Conservation (phyloP, 2,797 vertebrate species). For the Pangasius mekongensis region DNA sequence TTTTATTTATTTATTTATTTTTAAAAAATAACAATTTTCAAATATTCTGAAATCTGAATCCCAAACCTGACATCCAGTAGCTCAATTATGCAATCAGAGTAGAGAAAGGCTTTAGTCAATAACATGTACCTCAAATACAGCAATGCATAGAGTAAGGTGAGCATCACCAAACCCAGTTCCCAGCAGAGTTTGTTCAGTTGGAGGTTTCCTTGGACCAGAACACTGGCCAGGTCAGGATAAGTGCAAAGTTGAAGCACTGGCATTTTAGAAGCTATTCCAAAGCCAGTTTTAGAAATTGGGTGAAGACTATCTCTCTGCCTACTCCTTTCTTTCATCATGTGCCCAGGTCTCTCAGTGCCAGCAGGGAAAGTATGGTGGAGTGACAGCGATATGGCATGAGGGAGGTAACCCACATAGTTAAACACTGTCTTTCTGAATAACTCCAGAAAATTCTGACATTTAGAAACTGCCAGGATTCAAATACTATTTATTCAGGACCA, state of each 20-base stretch:
- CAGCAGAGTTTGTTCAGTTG: constrained; percentile 47
- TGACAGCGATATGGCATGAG: constrained; percentile 28
- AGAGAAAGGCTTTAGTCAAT: constrained; percentile 64
- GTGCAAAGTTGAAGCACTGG: constrained; percentile 80
- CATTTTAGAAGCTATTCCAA: constrained; percentile 55
- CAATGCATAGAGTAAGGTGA: constrained; percentile 81
- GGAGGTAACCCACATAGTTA: background rate
- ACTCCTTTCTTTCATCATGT: constrained; percentile 40
- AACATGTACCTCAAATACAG: constrained; percentile 81
- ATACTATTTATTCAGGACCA: constrained; percentile 24
- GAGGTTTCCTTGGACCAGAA: constrained; percentile 56
- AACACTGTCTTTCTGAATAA: constrained; percentile 26
- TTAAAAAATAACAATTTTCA: constrained; percentile 69
- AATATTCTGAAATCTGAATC: constrained; percentile 73
- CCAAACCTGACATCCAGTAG: constrained; percentile 67
- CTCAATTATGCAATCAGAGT: constrained; percentile 71
- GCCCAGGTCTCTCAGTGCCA: constrained; percentile 61
- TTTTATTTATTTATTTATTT: constrained; percentile 61
- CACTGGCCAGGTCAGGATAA: constrained; percentile 71
- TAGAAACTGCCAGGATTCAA: constrained; percentile 1
- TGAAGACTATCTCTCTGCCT: constrained; percentile 8
- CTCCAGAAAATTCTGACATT: background rate
- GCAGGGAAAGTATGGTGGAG: constrained; percentile 63
- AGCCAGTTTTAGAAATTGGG: constrained; percentile 32
- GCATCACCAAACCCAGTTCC: constrained; percentile 69